Evolutionary conservation across 2,888 invertebrate genomes (phyloP), one percentile per base, ranked within the genome.

Genomic region (Eumerus sabulonum): DNA sequence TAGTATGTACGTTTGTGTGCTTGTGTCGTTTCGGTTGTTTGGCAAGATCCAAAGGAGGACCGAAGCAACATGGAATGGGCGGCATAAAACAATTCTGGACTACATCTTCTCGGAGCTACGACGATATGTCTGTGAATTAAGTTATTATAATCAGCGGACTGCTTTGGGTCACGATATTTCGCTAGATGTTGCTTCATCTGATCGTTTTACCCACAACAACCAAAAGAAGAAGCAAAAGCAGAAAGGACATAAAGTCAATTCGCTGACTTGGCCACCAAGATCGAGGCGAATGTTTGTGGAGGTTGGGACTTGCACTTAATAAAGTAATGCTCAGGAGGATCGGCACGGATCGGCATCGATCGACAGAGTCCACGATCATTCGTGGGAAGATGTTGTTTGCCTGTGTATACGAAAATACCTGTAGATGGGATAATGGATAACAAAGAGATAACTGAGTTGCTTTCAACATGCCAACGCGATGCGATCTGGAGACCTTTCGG

Each of bases 151-250:
- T 79, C 79, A 79, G 68, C 59, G 59, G 68, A 68, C 79, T 64
- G 74, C 79, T 79, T 79, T 79, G 79, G 79, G 79, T 79, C 74
- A 79, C 79, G 79, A 74, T 79, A 70, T 79, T 40, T 73, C 68
- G 66, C 48, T 17, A 48, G 62, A 38, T 59, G 76, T 71, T 76
- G 76, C 64, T 76, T 71, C 68, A 68, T 68, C 63, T 53, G 27
- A 67, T 44, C 72, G 51, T 72, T 72, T 67, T 38, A 45, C 47
- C 44, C 11, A n/a, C 44, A 51, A 60, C 40, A 60, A 40, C 3
- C 36, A 40, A 40, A n/a, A 9, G 12, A 11, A 40, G n/a, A 40
- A 40, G 12, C 5, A 40, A 9, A 40, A 40, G 27, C 2, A 60
- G 57, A 72, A 77, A 72, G 53, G 66, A 66, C 64, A 59, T 53